phyloP scores from a whole-genome alignment of 2,888 invertebrate genomes.

The Diadegma fenestrale region DNA sequence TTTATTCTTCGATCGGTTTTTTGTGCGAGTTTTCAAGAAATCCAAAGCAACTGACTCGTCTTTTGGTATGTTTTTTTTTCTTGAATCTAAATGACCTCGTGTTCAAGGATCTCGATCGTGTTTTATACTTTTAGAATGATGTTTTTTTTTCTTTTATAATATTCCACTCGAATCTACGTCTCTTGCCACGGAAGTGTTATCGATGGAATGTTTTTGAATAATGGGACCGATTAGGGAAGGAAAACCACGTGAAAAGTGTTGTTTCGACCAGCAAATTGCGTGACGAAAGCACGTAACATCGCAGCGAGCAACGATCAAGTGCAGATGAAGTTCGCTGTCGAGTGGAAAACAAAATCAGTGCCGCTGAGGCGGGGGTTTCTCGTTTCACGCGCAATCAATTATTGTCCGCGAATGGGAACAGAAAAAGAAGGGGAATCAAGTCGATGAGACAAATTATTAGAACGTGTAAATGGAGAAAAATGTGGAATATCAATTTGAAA shows the following conservation, averaged over 20 bases:
- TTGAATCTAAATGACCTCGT: background rate
- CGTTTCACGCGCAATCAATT: slow-evolving; percentile 58
- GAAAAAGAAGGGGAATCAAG: background rate
- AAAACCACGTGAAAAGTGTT: background rate
- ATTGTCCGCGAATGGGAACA: slow-evolving; percentile 7
- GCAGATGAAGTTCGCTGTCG: background rate
- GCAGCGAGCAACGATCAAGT: background rate
- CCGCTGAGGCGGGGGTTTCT: slow-evolving; percentile 9
- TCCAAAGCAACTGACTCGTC: background rate
- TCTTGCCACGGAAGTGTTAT: background rate
- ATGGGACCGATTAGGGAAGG: background rate
- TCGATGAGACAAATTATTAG: background rate
- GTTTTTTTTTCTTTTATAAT: background rate
- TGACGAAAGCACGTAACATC: background rate
- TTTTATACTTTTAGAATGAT: background rate
- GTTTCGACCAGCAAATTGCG: background rate
- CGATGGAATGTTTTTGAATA: background rate
- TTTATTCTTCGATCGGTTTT: background rate
- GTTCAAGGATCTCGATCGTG: background rate
- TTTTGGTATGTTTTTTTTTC: background rate
- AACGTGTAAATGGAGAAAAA: background rate
- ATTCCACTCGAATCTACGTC: background rate
- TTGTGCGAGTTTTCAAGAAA: background rate
- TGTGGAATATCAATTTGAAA: background rate
- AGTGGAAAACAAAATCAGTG: slow-evolving; percentile 28